A percentile compares a stretch with the other conserved stretches of the same genome.
Evolutionary conservation across 2,888 invertebrate genomes (phyloP).

Genomic region (Sycophila texana): DNA sequence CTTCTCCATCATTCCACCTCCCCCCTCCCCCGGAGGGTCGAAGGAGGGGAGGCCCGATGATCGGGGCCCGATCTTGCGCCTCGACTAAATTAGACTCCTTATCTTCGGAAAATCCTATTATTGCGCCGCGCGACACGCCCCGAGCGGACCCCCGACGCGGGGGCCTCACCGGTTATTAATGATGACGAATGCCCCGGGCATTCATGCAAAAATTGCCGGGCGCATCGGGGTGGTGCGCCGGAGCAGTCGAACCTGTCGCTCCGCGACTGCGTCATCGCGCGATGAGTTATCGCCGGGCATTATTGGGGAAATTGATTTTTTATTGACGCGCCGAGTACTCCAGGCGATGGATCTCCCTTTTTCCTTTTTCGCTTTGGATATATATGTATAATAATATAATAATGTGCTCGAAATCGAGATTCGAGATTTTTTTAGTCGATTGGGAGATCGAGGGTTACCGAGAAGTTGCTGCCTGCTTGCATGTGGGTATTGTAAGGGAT

Average conservation of each 20-base stretch:
- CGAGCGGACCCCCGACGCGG: neutral
- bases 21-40: neutral
- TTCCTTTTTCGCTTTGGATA: neutral
- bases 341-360: neutral
- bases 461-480: too few species aligned
- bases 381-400: neutral
- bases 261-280: neutral
- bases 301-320: constrained; percentile 6
- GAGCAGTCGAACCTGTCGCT: constrained; percentile 9
- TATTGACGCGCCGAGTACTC: neutral
- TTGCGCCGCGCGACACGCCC: constrained; percentile 44
- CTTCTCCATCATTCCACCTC: constrained; percentile 22
- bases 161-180: constrained; percentile 46
- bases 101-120: constrained; percentile 57
- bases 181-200: constrained; percentile 51
- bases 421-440: neutral
- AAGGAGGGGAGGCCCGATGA: constrained; percentile 23
- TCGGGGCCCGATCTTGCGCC: constrained; percentile 28
- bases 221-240: neutral
- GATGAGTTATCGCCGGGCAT: neutral
- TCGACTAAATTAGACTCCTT: constrained; percentile 53
- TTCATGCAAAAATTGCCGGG: constrained; percentile 50
- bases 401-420: neutral
- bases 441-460: too few species aligned
- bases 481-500: too few species aligned